Percentiles rank a stretch among this genome's conserved stretches.
Conservation (phyloP, 1,140 invertebrate species). For the Odontomachus brunneus region DNA sequence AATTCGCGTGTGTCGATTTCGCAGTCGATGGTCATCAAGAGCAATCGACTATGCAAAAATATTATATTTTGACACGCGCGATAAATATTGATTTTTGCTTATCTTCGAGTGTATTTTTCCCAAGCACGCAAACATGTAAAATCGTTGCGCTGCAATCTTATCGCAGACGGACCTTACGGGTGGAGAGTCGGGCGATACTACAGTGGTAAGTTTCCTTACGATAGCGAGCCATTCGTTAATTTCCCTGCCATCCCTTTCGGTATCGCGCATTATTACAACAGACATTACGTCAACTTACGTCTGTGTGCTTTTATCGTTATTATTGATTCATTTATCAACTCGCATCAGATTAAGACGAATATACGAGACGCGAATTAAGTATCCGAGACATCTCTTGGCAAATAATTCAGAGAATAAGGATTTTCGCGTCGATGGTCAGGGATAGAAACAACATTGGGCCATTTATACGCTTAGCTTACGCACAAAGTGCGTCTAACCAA, state of each 20-base stretch:
- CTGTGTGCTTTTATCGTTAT: no score
- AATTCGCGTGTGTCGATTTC: not conserved
- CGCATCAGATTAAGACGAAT: no score
- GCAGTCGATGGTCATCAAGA: not conserved
- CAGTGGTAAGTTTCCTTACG: slow-evolving; percentile 32
- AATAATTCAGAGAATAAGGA: no score
- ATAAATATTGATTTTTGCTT: slow-evolving; percentile 56
- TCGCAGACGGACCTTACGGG: slow-evolving; percentile 21
- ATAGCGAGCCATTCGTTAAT: not conserved
- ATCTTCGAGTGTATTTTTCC: slow-evolving; percentile 41
- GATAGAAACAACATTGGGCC: not conserved
- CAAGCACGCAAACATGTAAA: slow-evolving; percentile 49
- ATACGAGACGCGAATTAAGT: no score
- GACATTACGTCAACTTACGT: not conserved
- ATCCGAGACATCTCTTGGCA: no score
- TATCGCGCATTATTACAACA: slow-evolving; percentile 15
- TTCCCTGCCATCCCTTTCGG: slow-evolving; percentile 14
- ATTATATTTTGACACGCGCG: slow-evolving; percentile 27
- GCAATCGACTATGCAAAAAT: slow-evolving; percentile 41
- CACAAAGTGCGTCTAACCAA: not conserved
- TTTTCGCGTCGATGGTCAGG: no score
- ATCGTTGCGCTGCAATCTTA: slow-evolving; percentile 51
- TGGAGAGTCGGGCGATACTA: slow-evolving; percentile 28
- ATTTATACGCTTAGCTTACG: not conserved
- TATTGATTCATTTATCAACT: no score